Evolutionary conservation across 2,888 invertebrate species (phyloP), one percentile per base, ranked within the genome.

Genomic region (Standfussiana lucernea): DNA sequence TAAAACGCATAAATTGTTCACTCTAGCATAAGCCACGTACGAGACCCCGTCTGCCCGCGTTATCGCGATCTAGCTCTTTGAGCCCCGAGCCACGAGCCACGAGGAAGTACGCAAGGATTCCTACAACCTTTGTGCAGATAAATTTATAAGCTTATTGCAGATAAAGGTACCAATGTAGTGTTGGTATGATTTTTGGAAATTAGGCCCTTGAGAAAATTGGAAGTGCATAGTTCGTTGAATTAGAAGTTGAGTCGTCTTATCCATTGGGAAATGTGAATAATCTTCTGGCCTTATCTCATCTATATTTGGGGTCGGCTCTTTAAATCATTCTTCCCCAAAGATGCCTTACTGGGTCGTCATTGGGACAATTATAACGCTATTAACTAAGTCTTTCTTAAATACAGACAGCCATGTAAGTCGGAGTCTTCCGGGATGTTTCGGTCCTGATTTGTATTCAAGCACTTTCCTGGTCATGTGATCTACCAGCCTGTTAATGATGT

Each of bases 31-130:
- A 80, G 64, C 66, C 84, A 53, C 62, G 90, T 92, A 86, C 82
- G 82, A 88, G 89, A 88, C 91, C 88, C 85, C 89, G 91, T 91
- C 91, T 92, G 89, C 86, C 79, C 87, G 88, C 86, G 92, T 92
- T 95, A 95, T 95, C 95, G 92, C 92, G 94, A 95, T 95, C 93
- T 90, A 90, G 92, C 91, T 94, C 95, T 95, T 94, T 95, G 94
- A 94, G 91, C 88, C 90, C 81, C 86, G 75, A 89, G 92, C 93
- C 92, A 79, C 85, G 82, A 91, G 94, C 92, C 82, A 88, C 88
- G 89, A 88, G 90, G 92, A 91, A 92, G 92, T 91, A 87, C 88
- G 90, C 91, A 82, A 90, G 91, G 92, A 92, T 92, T 92, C 92
- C 91, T 90, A 78, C 86, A 86, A 89, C 90, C 89, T 89, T 91